Evolutionary conservation across 2,113 vertebrate genomes (phyloP).

Genomic region (Callochromis pleurospilus): DNA sequence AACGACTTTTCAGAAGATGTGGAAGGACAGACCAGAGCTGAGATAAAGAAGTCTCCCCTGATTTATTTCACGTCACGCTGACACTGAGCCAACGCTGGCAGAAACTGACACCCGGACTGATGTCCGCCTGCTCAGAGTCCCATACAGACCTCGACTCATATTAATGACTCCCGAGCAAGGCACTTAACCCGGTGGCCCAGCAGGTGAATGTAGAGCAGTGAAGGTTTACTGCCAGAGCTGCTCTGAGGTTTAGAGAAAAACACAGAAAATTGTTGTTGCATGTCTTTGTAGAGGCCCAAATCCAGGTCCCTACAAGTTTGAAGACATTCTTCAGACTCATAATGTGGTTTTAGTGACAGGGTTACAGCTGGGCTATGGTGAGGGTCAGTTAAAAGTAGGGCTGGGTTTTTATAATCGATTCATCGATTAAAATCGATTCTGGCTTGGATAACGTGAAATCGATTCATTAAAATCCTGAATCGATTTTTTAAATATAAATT

Average conservation of each 20-base stretch:
- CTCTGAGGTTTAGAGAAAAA: not conserved
- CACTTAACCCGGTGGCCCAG: not conserved
- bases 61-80: not conserved
- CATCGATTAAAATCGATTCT: no score
- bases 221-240: not conserved
- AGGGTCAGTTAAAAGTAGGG: not conserved
- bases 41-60: not conserved
- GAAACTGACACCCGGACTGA: not conserved
- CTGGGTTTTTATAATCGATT: no score
- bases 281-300: not conserved
- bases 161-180: not conserved
- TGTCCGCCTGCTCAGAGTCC: not conserved
- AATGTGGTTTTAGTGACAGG: not conserved
- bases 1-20: constrained; percentile 21
- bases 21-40: not conserved
- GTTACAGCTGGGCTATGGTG: not conserved
- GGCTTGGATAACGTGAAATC: rapidly evolving
- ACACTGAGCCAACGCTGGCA: not conserved
- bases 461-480: no score
- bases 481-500: no score
- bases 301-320: not conserved
- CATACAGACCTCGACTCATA: not conserved
- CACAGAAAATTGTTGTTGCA: rapidly evolving
- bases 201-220: not conserved
- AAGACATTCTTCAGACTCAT: not conserved